A percentile compares a stretch with the other conserved stretches of the same genome.
Conservation (phyloP, 2,888 invertebrate species). For the Taenaris catops region DNA sequence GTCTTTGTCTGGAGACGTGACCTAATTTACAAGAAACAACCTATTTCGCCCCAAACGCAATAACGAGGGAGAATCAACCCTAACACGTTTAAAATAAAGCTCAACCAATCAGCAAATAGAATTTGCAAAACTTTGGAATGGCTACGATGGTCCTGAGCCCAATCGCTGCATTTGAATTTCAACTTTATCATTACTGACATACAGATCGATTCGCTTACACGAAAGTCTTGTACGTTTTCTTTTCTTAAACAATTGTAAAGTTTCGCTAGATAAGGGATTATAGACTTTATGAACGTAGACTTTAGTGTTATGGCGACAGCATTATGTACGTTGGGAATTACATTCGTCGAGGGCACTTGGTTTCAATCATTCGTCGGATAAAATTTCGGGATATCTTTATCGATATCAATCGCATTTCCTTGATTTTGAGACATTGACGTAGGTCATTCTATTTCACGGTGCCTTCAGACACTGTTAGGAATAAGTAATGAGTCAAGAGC, state of each 20-base stretch:
- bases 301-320: slow-evolving; percentile 17
- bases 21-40: slow-evolving; percentile 65
- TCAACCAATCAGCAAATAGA: slow-evolving; percentile 31
- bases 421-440: slow-evolving; percentile 41
- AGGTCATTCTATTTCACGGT: slow-evolving; percentile 23
- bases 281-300: slow-evolving; percentile 18
- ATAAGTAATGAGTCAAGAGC: slow-evolving; percentile 18
- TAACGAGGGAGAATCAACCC: slow-evolving; percentile 32
- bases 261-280: slow-evolving; percentile 18
- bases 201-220: slow-evolving; percentile 26
- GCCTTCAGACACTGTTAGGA: slow-evolving; percentile 14
- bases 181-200: slow-evolving; percentile 25
- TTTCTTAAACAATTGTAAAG: slow-evolving; percentile 15
- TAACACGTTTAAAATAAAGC: slow-evolving; percentile 32
- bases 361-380: slow-evolving; percentile 53
- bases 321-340: slow-evolving; percentile 28
- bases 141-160: slow-evolving; percentile 26
- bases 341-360: slow-evolving; percentile 42
- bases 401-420: slow-evolving; percentile 34
- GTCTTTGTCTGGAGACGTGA: slow-evolving; percentile 54
- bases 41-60: slow-evolving; percentile 36
- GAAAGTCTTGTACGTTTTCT: slow-evolving; percentile 28
- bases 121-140: slow-evolving; percentile 35
- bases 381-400: slow-evolving; percentile 41
- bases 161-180: slow-evolving; percentile 23